Evolutionary conservation across 2,888 invertebrate genomes (phyloP).

Genomic region (Oscheius onirici): DNA sequence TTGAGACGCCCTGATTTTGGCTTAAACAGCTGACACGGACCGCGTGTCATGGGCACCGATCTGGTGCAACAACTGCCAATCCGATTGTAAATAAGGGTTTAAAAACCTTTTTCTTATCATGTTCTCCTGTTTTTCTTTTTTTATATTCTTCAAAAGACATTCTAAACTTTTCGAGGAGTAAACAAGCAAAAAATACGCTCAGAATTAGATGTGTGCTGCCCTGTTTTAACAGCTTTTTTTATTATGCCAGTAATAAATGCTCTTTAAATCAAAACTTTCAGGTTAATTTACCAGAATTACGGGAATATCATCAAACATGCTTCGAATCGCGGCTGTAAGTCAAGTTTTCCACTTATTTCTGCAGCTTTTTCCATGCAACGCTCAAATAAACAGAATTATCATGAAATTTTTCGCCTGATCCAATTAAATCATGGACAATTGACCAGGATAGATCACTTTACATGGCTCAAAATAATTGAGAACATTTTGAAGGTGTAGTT

Average conservation of each 20-base stretch:
- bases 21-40: conserved; percentile 14
- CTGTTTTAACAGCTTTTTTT: not conserved
- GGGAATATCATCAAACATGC: conserved; percentile 6
- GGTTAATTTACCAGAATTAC: not conserved
- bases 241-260: too few species aligned
- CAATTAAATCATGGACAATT: too few species aligned
- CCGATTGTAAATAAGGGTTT: conserved; percentile 2
- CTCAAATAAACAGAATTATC: too few species aligned
- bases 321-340: conserved; percentile 23
- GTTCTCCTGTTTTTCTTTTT: not conserved
- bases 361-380: too few species aligned
- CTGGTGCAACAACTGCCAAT: conserved; percentile 12
- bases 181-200: not conserved
- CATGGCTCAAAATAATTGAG: too few species aligned
- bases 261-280: not conserved
- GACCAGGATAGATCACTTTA: too few species aligned
- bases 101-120: not conserved
- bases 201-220: not conserved
- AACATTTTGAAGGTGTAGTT: too few species aligned
- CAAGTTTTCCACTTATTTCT: too few species aligned
- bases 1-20: not conserved
- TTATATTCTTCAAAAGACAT: not conserved
- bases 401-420: too few species aligned
- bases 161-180: not conserved
- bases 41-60: not conserved